Evolutionary conservation across 1,140 invertebrate species (phyloP).

Genomic region (Trichonephila clavipes): DNA sequence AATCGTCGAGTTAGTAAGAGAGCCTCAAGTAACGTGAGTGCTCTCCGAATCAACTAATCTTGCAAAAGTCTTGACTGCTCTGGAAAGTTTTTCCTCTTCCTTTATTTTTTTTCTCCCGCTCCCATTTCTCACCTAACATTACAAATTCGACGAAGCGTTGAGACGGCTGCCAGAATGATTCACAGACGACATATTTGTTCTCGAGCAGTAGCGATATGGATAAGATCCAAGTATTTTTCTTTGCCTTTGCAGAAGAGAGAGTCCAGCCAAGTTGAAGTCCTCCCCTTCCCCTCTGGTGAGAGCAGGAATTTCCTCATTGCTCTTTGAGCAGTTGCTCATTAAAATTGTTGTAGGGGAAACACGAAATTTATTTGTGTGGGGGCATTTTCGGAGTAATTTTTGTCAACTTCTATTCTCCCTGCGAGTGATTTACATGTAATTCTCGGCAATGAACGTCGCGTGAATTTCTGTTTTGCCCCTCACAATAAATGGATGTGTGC

Average conservation of each 20-base stretch:
- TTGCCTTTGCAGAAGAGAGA: background rate
- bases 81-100: slow-evolving; percentile 42
- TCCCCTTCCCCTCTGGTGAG: background rate
- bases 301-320: slow-evolving; percentile 23
- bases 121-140: slow-evolving; percentile 75
- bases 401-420: slow-evolving; percentile 48
- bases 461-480: slow-evolving; percentile 2
- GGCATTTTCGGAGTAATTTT: slow-evolving; percentile 46
- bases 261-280: slow-evolving; percentile 54
- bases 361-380: slow-evolving; percentile 54
- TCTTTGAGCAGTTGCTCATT: slow-evolving; percentile 20
- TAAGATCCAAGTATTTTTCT: slow-evolving; percentile 54
- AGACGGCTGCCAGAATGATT: slow-evolving; percentile 74
- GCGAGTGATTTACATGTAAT: slow-evolving; percentile 50
- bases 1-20: slow-evolving; percentile 22
- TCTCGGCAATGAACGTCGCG: slow-evolving; percentile 6
- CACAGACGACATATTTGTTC: slow-evolving; percentile 74
- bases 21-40: background rate
- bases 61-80: slow-evolving; percentile 39
- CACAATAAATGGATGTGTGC: slow-evolving; percentile 30
- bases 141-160: slow-evolving; percentile 75
- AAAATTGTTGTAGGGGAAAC: slow-evolving; percentile 38
- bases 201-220: slow-evolving; percentile 41
- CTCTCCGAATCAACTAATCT: slow-evolving; percentile 56
- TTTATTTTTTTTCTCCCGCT: slow-evolving; percentile 34